These are phyloP conservation scores for Muntiacus muntjak DNA, from an alignment of 2,113 vertebrate species.

Conservation along the genomic window DNA sequence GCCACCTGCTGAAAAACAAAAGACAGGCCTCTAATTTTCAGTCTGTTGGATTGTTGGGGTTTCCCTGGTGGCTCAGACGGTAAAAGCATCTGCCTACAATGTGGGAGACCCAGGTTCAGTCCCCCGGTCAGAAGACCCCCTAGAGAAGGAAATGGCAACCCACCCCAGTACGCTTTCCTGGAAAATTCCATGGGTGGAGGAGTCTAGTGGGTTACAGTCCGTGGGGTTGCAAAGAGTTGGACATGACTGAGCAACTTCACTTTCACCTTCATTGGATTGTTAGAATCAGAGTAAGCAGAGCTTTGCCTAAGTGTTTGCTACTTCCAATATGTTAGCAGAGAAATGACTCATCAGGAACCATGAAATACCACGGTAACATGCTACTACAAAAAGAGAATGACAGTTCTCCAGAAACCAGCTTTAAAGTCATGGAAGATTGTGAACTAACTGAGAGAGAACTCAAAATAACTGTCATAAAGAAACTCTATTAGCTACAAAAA, in stretches of 20 bases:
- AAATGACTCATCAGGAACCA: not conserved
- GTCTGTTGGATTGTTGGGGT: not conserved
- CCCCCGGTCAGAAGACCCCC: not conserved
- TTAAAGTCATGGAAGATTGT: not conserved
- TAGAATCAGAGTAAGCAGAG: not conserved
- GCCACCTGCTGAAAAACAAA: not conserved
- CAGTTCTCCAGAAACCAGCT: not conserved
- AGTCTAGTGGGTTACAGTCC: not conserved
- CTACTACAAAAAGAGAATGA: not conserved
- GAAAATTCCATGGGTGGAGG: not conserved
- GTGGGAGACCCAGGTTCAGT: not conserved
- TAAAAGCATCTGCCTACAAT: not conserved
- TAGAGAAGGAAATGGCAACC: not conserved
- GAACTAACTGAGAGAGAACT: not conserved
- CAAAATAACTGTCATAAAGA: not conserved
- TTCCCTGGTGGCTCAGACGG: not conserved
- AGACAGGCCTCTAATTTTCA: not conserved
- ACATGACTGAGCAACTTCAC: not conserved
- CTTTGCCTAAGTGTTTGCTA: not conserved
- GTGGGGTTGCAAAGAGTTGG: not conserved
- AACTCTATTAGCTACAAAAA: not conserved
- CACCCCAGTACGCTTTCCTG: not conserved
- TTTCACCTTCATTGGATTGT: not conserved
- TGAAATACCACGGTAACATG: not conserved
- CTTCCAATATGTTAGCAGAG: not conserved